phyloP scores from a whole-genome alignment of 2,888 invertebrate genomes.

The Periphyllus acericola region DNA sequence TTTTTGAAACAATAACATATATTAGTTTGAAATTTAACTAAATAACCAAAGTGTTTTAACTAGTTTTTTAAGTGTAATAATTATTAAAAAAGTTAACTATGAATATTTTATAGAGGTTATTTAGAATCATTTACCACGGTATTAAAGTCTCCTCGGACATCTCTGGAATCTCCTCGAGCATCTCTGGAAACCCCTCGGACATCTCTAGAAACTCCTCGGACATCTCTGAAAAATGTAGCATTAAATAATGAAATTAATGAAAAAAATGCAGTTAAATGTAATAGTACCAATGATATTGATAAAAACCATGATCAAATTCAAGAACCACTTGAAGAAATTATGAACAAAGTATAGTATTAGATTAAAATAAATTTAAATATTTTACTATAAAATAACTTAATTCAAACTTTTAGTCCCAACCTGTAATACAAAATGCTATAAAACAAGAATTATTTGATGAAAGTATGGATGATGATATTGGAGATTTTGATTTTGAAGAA shows the following conservation, averaged over 20 bases:
- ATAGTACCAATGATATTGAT: background rate
- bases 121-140: slow-evolving; percentile 60
- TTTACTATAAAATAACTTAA: background rate
- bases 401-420: background rate
- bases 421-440: background rate
- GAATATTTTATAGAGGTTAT: slow-evolving; percentile 55
- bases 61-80: too few species aligned
- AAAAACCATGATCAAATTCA: background rate
- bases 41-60: too few species aligned
- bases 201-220: too few species aligned
- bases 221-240: slow-evolving; percentile 64
- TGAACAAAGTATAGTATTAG: slow-evolving; percentile 26
- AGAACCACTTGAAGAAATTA: background rate
- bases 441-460: slow-evolving; percentile 33
- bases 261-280: background rate
- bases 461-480: slow-evolving; percentile 56
- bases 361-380: background rate
- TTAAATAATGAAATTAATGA: slow-evolving; percentile 65
- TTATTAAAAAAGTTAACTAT: background rate
- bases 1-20: too few species aligned
- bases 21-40: too few species aligned
- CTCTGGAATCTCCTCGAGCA: too few species aligned
- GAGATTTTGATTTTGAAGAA: slow-evolving; percentile 57
- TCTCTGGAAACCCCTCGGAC: too few species aligned
- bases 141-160: slow-evolving; percentile 9